phyloP scores from a whole-genome alignment of 2,113 vertebrate species.

The Reinhardtius hippoglossoides region DNA sequence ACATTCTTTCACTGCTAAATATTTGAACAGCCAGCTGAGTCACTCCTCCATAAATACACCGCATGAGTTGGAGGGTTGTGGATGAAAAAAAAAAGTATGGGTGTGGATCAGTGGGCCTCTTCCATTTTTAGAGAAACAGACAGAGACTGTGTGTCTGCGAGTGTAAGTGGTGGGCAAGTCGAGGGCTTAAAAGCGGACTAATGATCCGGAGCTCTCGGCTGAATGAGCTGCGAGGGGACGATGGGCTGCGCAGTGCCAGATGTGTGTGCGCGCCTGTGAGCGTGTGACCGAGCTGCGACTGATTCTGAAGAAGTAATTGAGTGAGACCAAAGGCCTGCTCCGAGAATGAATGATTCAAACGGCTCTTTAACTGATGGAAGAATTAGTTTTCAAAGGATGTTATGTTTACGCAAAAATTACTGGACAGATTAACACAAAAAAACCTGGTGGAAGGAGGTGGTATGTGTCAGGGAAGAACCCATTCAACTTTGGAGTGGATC shows the following conservation, averaged over 20 bases:
- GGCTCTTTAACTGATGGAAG: neutral
- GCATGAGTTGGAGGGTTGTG: constrained; percentile 35
- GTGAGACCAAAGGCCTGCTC: neutral
- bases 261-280: neutral
- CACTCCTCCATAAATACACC: constrained; percentile 67
- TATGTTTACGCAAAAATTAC: too few relatives aligned
- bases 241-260: neutral
- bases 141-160: constrained; percentile 29
- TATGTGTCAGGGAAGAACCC: too few relatives aligned
- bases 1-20: constrained; percentile 71
- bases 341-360: neutral
- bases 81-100: constrained; percentile 27
- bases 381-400: neutral
- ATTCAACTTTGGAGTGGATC: too few relatives aligned
- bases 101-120: constrained; percentile 34
- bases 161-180: constrained; percentile 9
- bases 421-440: too few relatives aligned
- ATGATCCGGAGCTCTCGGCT: neutral
- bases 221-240: neutral
- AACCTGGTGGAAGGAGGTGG: too few relatives aligned
- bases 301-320: neutral
- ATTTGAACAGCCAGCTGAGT: constrained; percentile 72
- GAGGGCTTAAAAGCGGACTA: neutral
- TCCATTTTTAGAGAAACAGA: constrained; percentile 44
- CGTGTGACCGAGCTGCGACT: neutral